Evolutionary conservation across 2,113 vertebrate genomes (phyloP).

Genomic region (Callionymus lyra): DNA sequence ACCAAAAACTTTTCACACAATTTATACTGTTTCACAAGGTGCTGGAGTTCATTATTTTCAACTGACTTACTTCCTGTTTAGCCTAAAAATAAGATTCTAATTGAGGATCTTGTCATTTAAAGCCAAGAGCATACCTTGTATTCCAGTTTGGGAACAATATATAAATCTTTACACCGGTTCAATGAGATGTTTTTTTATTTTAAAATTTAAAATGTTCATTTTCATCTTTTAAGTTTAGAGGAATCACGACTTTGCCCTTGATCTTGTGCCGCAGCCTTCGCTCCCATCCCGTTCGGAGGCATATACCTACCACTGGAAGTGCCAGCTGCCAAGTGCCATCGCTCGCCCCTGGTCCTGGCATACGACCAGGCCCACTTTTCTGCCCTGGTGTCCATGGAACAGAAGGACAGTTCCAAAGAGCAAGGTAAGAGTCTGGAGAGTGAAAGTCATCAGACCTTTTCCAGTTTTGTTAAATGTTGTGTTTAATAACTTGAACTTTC

Average conservation of each 20-base stretch:
- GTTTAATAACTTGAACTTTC: not conserved
- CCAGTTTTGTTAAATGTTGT: not conserved
- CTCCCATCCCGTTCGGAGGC: constrained; percentile 94
- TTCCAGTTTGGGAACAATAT: too few relatives aligned
- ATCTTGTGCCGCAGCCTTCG: constrained; percentile 71
- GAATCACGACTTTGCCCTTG: not conserved
- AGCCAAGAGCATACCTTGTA: too few relatives aligned
- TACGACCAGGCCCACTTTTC: constrained; percentile 98
- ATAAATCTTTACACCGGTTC: too few relatives aligned
- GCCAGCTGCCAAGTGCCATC: constrained; percentile 82
- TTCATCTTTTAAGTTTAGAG: too few relatives aligned
- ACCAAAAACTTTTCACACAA: too few relatives aligned
- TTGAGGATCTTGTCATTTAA: too few relatives aligned
- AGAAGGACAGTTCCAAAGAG: constrained; percentile 82
- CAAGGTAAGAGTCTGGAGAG: constrained; percentile 69
- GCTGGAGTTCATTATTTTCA: too few relatives aligned
- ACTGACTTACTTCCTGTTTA: too few relatives aligned
- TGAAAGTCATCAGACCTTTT: not conserved
- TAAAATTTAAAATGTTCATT: too few relatives aligned
- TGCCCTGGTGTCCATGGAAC: constrained; percentile 95
- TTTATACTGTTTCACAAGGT: too few relatives aligned
- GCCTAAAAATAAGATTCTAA: too few relatives aligned
- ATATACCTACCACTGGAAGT: constrained; percentile 94
- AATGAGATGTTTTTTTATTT: too few relatives aligned
- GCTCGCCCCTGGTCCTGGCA: constrained; percentile 85